Conservation (phyloP, 2,113 vertebrate species). For the Platichthys stellatus region DNA sequence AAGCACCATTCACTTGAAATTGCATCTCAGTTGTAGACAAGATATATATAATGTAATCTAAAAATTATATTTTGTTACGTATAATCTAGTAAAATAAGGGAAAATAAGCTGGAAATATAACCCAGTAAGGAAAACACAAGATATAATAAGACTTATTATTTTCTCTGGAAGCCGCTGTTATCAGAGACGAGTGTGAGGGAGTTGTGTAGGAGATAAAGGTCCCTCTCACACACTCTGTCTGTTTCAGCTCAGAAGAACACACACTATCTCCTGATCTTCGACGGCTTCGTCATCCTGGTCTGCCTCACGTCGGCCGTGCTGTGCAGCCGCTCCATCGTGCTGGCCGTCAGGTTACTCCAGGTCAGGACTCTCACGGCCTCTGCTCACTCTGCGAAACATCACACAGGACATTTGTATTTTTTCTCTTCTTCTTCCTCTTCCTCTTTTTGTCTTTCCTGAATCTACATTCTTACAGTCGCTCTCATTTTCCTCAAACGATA, state of each 20-base stretch:
- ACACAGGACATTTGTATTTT: too few relatives aligned
- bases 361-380: slow-evolving; percentile 71
- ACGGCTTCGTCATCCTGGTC: slow-evolving; percentile 89
- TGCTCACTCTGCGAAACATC: neutral
- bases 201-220: slow-evolving; percentile 43
- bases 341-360: slow-evolving; percentile 89
- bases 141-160: neutral
- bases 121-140: too few relatives aligned
- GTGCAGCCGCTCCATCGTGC: slow-evolving; percentile 91
- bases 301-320: slow-evolving; percentile 90
- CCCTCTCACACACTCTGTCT: slow-evolving; percentile 22
- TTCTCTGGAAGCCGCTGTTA: slow-evolving; percentile 17
- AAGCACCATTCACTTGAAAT: too few relatives aligned
- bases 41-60: neutral
- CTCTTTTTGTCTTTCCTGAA: neutral
- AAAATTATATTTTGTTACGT: neutral
- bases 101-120: too few relatives aligned
- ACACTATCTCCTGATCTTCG: slow-evolving; percentile 90
- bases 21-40: too few relatives aligned
- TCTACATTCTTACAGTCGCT: neutral
- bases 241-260: slow-evolving; percentile 90
- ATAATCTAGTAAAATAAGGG: too few relatives aligned
- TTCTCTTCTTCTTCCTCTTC: neutral
- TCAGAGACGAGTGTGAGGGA: slow-evolving; percentile 34
- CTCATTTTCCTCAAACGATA: neutral